These are phyloP conservation scores for Sorex fumeus DNA, from an alignment of 2,113 vertebrate species.

Conservation along the genomic window DNA sequence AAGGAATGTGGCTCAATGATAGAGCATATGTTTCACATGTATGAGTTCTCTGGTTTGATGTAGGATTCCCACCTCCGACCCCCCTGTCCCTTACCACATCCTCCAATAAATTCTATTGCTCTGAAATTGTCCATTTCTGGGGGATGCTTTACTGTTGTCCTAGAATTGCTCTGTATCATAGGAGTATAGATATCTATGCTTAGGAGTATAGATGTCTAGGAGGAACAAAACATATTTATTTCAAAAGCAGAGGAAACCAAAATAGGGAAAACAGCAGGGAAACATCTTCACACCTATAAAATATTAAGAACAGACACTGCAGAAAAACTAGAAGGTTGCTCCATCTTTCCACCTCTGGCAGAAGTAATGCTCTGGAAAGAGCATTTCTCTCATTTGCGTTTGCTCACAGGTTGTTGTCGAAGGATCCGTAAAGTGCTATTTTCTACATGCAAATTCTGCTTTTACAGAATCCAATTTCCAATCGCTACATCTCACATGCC, in stretches of 20 bases:
- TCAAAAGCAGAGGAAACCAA: slow-evolving; percentile 52
- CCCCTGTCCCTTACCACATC: no score
- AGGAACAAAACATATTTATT: slow-evolving; percentile 11
- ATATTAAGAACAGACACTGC: slow-evolving; percentile 36
- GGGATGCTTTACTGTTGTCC: slow-evolving; percentile 52
- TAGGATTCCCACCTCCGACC: no score
- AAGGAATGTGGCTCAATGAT: no score
- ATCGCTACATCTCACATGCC: background rate
- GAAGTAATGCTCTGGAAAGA: background rate
- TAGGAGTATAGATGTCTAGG: background rate
- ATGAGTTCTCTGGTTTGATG: no score
- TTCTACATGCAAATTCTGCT: slow-evolving; percentile 24
- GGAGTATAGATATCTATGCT: slow-evolving; percentile 45
- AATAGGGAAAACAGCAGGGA: slow-evolving; percentile 53
- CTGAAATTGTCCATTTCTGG: slow-evolving; percentile 17
- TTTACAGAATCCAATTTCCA: slow-evolving; percentile 38
- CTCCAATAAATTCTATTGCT: background rate
- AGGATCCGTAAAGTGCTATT: slow-evolving; percentile 34
- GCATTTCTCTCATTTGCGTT: background rate
- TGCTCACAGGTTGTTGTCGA: slow-evolving; percentile 2
- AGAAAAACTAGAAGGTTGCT: background rate
- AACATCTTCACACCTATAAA: slow-evolving; percentile 39
- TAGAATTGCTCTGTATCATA: slow-evolving; percentile 59
- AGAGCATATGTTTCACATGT: no score
- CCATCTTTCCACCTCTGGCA: background rate